Percentiles rank a stretch among this genome's conserved stretches.
Conservation (phyloP, 2,888 invertebrate species). For the Pseudanteris insignis region DNA sequence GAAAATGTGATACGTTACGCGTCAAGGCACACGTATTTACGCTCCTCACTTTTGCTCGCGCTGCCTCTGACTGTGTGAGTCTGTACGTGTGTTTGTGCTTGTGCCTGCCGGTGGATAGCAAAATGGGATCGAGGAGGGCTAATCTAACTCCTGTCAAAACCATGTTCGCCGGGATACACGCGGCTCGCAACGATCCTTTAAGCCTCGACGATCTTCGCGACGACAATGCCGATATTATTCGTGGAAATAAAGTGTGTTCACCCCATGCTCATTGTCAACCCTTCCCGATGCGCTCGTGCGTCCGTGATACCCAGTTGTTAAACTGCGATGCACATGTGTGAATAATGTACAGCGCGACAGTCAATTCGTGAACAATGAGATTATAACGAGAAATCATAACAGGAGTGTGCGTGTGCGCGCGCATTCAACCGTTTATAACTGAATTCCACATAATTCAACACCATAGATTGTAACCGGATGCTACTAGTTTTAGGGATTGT, state of each 20-base stretch:
- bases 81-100: too few relatives aligned
- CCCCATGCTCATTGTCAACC: slow-evolving; percentile 48
- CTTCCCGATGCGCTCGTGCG: slow-evolving; percentile 41
- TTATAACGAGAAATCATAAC: slow-evolving; percentile 47
- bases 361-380: slow-evolving; percentile 59
- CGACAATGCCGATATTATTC: slow-evolving; percentile 61
- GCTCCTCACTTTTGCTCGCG: slow-evolving; percentile 28
- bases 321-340: slow-evolving; percentile 39
- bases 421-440: slow-evolving; percentile 43
- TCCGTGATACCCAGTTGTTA: slow-evolving; percentile 15
- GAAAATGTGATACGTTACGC: slow-evolving; percentile 22
- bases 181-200: slow-evolving; percentile 38
- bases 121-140: slow-evolving; percentile 46
- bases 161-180: slow-evolving; percentile 52
- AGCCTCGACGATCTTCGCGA: slow-evolving; percentile 42
- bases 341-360: slow-evolving; percentile 50
- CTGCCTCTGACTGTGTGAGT: too few relatives aligned
- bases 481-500: slow-evolving; percentile 45
- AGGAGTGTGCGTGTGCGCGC: slow-evolving; percentile 38
- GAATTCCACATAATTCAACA: slow-evolving; percentile 47
- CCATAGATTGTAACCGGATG: slow-evolving; percentile 60
- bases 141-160: slow-evolving; percentile 62
- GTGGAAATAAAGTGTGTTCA: slow-evolving; percentile 52
- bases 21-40: slow-evolving; percentile 19
- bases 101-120: slow-evolving; percentile 11